Base-by-base conservation (phyloP, 2,113 vertebrate species). In the Hystrix brachyura region DNA sequence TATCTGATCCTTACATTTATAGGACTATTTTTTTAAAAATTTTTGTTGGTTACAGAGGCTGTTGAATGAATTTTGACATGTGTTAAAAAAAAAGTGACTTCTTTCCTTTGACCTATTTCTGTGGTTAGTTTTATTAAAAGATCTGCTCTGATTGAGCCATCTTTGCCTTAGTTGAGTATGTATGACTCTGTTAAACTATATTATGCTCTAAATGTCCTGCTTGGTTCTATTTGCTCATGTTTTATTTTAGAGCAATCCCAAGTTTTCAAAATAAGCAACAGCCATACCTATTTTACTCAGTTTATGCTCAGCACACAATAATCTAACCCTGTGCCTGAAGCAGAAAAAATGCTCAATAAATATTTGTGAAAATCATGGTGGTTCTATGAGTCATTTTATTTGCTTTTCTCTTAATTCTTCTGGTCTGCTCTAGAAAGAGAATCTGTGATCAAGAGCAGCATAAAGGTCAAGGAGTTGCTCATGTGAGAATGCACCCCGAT, bases 281-380 rank as follows among this genome's bases (percentile, higher is more conserved):
- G 1, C 3, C 34, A 1, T 38, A 14, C 80, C 46, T 87, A 12
- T 93, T 89, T 64, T 69, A 78, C 51, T 96, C 29, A 85, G 6
- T 85, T 85, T 65, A 67, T 23, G 25, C 29, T 3, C 5, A 96
- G 6, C 5, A 76, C 51, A 71, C 43, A 90, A 67, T 91, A 64
- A 79, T 80, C n/a, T 89, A 91, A 65, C 34, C 21, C 57, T 72
- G 14, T 55, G 51, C 17, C 55, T 93, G 1, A 95, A 82, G 21
- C 71, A 89, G 48, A 96, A 81, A 72, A 96, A 95, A 92, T 32
- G 95, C 43, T 95, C 86, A 80, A 7, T 80, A 84, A 95, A 90
- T 55, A 91, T 94, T 95, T 95, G 79, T 89, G 78, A 88, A 94
- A 91, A 83, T 82, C 59, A 89, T 23, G 46, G 62, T 83, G 27